Evolutionary conservation across 2,113 vertebrate species (phyloP).

Genomic region (Leuciscus idus): DNA sequence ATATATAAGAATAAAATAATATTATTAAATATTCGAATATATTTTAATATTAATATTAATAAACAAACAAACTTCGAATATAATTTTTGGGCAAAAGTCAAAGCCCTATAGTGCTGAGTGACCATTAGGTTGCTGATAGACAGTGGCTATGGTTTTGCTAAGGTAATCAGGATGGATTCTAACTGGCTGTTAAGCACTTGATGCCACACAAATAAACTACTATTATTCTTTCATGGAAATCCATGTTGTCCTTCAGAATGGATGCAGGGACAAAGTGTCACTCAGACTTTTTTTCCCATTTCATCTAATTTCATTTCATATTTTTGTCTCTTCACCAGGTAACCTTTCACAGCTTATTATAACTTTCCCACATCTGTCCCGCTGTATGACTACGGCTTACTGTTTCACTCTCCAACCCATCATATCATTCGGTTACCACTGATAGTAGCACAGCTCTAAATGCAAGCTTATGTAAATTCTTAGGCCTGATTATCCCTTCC

Average conservation of each 20-base stretch:
- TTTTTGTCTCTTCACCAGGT: background rate
- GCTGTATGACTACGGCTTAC: background rate
- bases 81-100: too few species aligned
- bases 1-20: too few species aligned
- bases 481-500: conserved; percentile 17
- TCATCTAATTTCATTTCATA: background rate
- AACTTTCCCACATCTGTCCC: background rate
- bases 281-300: background rate
- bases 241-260: background rate
- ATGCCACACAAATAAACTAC: background rate
- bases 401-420: background rate
- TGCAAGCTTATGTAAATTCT: conserved; percentile 39
- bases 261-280: background rate
- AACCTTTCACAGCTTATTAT: conserved; percentile 2
- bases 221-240: background rate
- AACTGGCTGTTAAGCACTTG: background rate
- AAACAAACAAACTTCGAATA: too few species aligned
- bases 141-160: too few species aligned
- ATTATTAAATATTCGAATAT: too few species aligned
- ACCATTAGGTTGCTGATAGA: background rate
- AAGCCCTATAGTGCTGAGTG: background rate
- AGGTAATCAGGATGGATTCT: background rate
- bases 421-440: background rate
- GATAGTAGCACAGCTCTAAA: background rate
- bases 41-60: too few species aligned